Evolutionary conservation across 1,140 invertebrate species (phyloP).

Genomic region (Aphaenogaster ashmeadi): DNA sequence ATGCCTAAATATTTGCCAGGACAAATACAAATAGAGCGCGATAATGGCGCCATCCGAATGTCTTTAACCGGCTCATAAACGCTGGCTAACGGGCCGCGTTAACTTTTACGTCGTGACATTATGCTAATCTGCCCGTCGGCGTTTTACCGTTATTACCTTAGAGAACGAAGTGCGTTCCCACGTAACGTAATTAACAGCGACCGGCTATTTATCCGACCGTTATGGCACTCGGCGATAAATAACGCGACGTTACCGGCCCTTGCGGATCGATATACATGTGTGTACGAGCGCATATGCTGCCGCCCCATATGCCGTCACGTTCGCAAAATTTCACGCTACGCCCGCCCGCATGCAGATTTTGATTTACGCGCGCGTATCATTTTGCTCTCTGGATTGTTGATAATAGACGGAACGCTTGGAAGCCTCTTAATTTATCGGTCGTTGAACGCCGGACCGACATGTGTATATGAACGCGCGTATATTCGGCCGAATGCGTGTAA

Average conservation of each 20-base stretch:
- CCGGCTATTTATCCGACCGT: conserved; percentile 58
- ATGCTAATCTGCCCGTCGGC: conserved; percentile 45
- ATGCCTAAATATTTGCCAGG: conserved; percentile 61
- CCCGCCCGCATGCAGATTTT: conserved; percentile 59
- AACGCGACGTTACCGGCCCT: conserved; percentile 52
- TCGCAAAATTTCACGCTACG: conserved; percentile 60
- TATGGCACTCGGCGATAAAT: conserved; percentile 52
- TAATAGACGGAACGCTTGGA: conserved; percentile 56
- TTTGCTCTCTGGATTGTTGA: conserved; percentile 59
- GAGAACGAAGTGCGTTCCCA: conserved; percentile 51
- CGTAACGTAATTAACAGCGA: conserved; percentile 60
- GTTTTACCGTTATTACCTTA: conserved; percentile 57
- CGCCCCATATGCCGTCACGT: conserved; percentile 52
- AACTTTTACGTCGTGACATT: conserved; percentile 61
- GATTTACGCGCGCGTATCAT: conserved; percentile 59
- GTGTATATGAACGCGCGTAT: conserved; percentile 2
- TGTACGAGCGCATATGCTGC: conserved; percentile 43
- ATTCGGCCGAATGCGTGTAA: not conserved
- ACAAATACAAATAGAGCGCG: conserved; percentile 54
- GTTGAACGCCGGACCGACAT: conserved; percentile 45
- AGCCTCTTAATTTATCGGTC: conserved; percentile 61
- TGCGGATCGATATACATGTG: conserved; percentile 39
- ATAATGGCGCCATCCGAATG: conserved; percentile 50
- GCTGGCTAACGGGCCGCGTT: conserved; percentile 53
- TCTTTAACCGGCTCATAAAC: conserved; percentile 61